Conservation (phyloP, 2,797 vertebrate species). For the Xenentodon cancila region DNA sequence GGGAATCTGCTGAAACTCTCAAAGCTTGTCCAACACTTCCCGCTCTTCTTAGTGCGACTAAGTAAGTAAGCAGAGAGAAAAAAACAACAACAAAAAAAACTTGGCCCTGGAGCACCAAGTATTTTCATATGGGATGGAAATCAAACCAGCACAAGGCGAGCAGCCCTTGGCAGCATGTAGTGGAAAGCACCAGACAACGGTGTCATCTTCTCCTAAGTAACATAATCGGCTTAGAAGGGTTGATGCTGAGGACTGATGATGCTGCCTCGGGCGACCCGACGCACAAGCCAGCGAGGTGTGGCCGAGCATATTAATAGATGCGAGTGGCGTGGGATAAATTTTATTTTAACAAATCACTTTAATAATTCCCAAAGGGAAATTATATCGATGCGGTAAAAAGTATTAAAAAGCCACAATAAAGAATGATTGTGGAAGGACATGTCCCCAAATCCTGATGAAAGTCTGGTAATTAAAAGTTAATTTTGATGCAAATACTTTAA, state of each 20-base stretch:
- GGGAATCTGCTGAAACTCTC: no score
- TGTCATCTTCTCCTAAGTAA: conserved; percentile 75
- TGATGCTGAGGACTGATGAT: conserved; percentile 57
- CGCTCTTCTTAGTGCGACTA: no score
- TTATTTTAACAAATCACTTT: background rate
- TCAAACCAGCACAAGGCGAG: conserved; percentile 23
- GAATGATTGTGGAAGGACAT: no score
- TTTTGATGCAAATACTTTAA: no score
- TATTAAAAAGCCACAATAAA: no score
- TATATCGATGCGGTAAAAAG: no score
- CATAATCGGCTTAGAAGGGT: conserved; percentile 74
- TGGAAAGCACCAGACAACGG: conserved; percentile 67
- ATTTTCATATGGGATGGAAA: conserved; percentile 3
- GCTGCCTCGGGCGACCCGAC: conserved; percentile 25
- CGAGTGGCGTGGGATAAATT: background rate
- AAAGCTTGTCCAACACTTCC: no score
- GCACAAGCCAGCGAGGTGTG: conserved; percentile 37
- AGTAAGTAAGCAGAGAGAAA: no score
- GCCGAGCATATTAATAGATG: conserved; percentile 2
- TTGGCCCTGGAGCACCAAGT: background rate
- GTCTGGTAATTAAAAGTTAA: no score
- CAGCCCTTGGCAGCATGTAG: conserved; percentile 44
- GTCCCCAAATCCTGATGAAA: no score
- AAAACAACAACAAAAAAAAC: no score
- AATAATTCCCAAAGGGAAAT: no score